phyloP scores from a whole-genome alignment of 2,888 invertebrate genomes.

The Cerastis leucographa region DNA sequence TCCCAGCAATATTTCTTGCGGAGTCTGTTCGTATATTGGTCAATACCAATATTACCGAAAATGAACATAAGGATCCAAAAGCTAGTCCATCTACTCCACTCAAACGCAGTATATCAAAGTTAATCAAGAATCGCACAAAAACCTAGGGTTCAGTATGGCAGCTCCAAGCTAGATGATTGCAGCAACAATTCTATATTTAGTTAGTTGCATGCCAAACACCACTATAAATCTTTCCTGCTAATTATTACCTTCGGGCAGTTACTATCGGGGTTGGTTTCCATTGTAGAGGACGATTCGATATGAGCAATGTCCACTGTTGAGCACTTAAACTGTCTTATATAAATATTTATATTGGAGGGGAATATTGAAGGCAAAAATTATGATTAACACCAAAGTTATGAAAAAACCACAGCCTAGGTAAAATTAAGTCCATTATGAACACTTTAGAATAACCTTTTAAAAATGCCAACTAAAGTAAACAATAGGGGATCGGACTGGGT shows the following conservation, averaged over 20 bases:
- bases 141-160: slow-evolving; percentile 20
- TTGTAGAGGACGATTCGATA: slow-evolving; percentile 26
- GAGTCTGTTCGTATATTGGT: background rate
- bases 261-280: slow-evolving; percentile 72
- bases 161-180: slow-evolving; percentile 79
- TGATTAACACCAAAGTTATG: too few species aligned
- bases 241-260: slow-evolving; percentile 81
- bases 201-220: slow-evolving; percentile 72
- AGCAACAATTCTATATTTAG: slow-evolving; percentile 75
- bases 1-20: background rate
- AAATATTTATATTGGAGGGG: too few species aligned
- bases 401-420: too few species aligned
- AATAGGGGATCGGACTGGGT: too few species aligned
- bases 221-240: slow-evolving; percentile 84
- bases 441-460: too few species aligned
- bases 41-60: background rate
- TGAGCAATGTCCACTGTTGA: background rate
- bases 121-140: slow-evolving; percentile 40
- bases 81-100: background rate
- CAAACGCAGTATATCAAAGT: slow-evolving; percentile 29
- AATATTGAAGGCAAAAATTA: too few species aligned
- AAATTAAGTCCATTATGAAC: too few species aligned
- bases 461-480: too few species aligned
- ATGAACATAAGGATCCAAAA: background rate
- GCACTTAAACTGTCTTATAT: background rate